Evolutionary conservation across 2,113 vertebrate species (phyloP).

Genomic region (Danionella cerebrum): DNA sequence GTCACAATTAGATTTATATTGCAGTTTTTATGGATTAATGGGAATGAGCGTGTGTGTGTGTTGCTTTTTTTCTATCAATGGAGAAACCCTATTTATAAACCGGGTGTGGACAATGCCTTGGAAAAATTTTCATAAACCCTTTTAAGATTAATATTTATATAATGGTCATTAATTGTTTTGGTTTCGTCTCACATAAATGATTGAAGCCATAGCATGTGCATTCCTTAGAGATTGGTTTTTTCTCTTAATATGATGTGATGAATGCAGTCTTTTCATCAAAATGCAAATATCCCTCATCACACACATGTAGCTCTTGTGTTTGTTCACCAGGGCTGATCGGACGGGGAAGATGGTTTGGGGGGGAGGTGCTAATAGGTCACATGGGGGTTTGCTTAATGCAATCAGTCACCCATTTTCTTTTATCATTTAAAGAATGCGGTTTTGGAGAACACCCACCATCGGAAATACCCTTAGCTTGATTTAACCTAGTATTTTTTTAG

Average conservation of each 20-base stretch:
- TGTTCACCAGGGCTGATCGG: conserved; percentile 36
- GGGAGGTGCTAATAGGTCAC: conserved; percentile 28
- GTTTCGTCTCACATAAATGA: conserved; percentile 17
- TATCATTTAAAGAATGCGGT: not conserved
- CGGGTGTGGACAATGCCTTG: too few relatives aligned
- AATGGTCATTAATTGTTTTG: not conserved
- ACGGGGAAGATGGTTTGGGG: conserved; percentile 24
- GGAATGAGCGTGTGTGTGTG: too few relatives aligned
- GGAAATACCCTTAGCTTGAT: not conserved
- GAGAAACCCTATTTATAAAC: too few relatives aligned
- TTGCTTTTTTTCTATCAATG: too few relatives aligned
- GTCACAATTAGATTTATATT: too few relatives aligned
- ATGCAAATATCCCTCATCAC: conserved; percentile 41
- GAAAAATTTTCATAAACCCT: too few relatives aligned
- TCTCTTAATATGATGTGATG: conserved; percentile 30
- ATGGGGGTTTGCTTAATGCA: not conserved
- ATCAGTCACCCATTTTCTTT: not conserved
- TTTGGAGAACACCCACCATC: too few relatives aligned
- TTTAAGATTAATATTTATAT: too few relatives aligned
- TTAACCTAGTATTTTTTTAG: not conserved
- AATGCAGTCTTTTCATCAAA: conserved; percentile 41
- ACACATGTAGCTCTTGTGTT: conserved; percentile 37
- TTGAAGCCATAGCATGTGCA: conserved; percentile 27
- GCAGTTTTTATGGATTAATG: too few relatives aligned
- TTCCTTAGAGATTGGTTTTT: conserved; percentile 29